phyloP scores from a whole-genome alignment of 2,888 invertebrate species.

The Schizaphis graminum region DNA sequence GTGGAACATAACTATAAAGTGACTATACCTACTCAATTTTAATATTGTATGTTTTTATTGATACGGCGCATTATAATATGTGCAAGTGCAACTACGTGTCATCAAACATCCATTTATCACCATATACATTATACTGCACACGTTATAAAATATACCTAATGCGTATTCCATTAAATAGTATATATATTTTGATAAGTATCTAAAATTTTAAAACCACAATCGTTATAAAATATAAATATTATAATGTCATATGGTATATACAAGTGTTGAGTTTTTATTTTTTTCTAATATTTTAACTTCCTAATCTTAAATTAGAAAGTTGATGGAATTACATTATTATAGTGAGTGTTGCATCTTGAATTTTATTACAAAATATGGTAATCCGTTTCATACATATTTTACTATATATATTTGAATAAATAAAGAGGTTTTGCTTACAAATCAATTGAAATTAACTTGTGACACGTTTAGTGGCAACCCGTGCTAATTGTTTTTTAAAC shows the following conservation, averaged over 20 bases:
- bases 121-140: background rate
- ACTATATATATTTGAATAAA: background rate
- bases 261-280: background rate
- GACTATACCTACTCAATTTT: background rate
- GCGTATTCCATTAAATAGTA: background rate
- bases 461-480: background rate
- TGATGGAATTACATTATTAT: background rate
- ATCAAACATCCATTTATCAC: background rate
- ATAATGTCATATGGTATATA: background rate
- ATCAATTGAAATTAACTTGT: background rate
- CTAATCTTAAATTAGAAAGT: background rate
- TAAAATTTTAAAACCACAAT: background rate
- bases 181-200: background rate
- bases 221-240: background rate
- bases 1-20: background rate
- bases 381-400: background rate
- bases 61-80: background rate
- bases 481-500: slow-evolving; percentile 35
- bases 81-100: background rate
- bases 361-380: too few relatives aligned
- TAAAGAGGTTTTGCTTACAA: background rate
- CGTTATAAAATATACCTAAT: background rate
- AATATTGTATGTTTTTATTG: background rate
- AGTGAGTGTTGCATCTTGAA: too few relatives aligned
- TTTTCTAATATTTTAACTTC: background rate